These are phyloP conservation scores for Carposina sasakii DNA, from an alignment of 1,140 invertebrate genomes.

Conservation along the genomic window DNA sequence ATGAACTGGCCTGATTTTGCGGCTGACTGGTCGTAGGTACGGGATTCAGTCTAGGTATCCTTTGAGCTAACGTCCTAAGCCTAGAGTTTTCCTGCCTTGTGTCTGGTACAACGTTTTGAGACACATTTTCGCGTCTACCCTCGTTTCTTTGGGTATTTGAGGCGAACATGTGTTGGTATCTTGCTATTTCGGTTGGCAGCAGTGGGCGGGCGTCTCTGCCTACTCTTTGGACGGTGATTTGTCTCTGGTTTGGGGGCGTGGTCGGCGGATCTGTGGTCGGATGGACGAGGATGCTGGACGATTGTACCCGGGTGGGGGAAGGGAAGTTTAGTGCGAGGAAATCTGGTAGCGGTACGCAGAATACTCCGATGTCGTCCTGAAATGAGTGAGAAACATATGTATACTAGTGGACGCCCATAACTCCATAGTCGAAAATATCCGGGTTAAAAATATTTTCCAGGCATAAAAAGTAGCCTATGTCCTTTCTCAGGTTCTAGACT, in stretches of 20 bases:
- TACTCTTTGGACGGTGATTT: constrained; percentile 64
- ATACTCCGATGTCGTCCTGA: constrained; percentile 63
- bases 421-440: too few species aligned
- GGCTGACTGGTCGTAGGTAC: constrained; percentile 20
- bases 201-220: constrained; percentile 61
- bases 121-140: constrained; percentile 16
- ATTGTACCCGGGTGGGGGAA: constrained; percentile 31
- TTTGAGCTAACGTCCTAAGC: constrained; percentile 38
- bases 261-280: constrained; percentile 18
- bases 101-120: constrained; percentile 39
- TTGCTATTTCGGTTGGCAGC: constrained; percentile 50
- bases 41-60: constrained; percentile 46
- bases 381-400: too few species aligned
- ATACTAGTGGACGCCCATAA: too few species aligned
- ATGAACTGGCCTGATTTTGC: constrained; percentile 5
- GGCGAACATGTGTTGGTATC: constrained; percentile 61
- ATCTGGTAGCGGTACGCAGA: constrained; percentile 62
- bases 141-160: constrained; percentile 17
- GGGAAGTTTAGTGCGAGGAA: constrained; percentile 54
- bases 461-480: too few species aligned
- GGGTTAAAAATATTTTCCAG: too few species aligned
- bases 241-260: constrained; percentile 35
- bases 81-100: constrained; percentile 34
- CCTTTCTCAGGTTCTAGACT: too few species aligned
- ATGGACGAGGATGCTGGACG: constrained; percentile 41